Conservation (phyloP, 1,140 invertebrate species). For the Danaus plexippus region DNA sequence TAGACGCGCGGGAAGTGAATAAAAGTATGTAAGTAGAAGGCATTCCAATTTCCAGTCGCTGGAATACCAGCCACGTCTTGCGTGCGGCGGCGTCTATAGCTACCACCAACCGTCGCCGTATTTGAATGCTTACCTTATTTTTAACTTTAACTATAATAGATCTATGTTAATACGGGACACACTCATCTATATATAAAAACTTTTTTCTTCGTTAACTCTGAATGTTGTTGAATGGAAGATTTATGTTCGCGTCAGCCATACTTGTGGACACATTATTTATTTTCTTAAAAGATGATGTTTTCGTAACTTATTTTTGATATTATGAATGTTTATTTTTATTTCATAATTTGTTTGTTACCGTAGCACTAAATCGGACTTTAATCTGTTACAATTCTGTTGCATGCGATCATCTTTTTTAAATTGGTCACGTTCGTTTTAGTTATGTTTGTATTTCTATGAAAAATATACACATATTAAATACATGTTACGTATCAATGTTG, state of each 20-base stretch:
- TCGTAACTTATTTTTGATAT: not conserved
- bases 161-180: constrained; percentile 23
- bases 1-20: constrained; percentile 64
- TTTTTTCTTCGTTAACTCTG: constrained; percentile 18
- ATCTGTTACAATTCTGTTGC: too few relatives aligned
- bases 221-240: constrained; percentile 26
- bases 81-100: constrained; percentile 29
- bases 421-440: too few relatives aligned
- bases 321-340: too few relatives aligned
- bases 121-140: constrained; percentile 24
- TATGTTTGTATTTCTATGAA: too few relatives aligned
- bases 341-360: too few relatives aligned
- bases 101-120: constrained; percentile 22
- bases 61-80: constrained; percentile 37
- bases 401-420: too few relatives aligned
- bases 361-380: too few relatives aligned
- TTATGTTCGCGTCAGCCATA: constrained; percentile 16
- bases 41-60: constrained; percentile 47
- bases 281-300: constrained; percentile 7
- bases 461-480: too few relatives aligned
- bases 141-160: constrained; percentile 24
- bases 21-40: constrained; percentile 52
- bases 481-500: too few relatives aligned
- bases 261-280: constrained; percentile 18
- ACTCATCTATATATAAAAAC: constrained; percentile 21